A percentile compares a stretch with the other conserved stretches of the same genome.
Evolutionary conservation across 2,797 vertebrate species (phyloP).

Genomic region (Cichlasoma orientale): DNA sequence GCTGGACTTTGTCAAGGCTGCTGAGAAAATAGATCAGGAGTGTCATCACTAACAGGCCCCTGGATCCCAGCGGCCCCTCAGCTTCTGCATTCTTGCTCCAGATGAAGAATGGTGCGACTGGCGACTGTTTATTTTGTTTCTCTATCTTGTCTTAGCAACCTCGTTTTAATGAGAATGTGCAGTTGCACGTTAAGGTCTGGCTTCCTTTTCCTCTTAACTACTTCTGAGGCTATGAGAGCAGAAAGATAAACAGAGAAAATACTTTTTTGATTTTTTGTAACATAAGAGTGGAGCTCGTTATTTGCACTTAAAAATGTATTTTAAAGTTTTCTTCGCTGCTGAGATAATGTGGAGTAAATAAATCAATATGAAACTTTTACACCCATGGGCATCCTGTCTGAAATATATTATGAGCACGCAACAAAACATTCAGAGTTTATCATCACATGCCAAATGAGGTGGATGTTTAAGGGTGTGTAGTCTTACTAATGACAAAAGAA

Average conservation of each 20-base stretch:
- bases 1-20: slow-evolving; percentile 75
- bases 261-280: slow-evolving; percentile 48
- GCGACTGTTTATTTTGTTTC: slow-evolving; percentile 80
- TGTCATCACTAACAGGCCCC: slow-evolving; percentile 72
- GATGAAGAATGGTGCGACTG: slow-evolving; percentile 66
- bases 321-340: slow-evolving; percentile 27
- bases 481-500: slow-evolving; percentile 26
- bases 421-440: slow-evolving; percentile 45
- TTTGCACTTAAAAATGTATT: slow-evolving; percentile 20
- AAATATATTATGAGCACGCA: slow-evolving; percentile 37
- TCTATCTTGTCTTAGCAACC: slow-evolving; percentile 75
- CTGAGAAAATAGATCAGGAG: slow-evolving; percentile 74
- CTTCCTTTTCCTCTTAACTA: slow-evolving; percentile 55
- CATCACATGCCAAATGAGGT: slow-evolving; percentile 31
- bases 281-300: neutral
- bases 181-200: slow-evolving; percentile 63
- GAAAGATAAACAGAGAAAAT: slow-evolving; percentile 69
- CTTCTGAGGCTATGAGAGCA: slow-evolving; percentile 57
- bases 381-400: slow-evolving; percentile 28
- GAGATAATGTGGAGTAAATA: slow-evolving; percentile 51
- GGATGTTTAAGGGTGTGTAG: slow-evolving; percentile 31
- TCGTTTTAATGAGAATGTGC: slow-evolving; percentile 71
- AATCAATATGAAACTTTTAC: slow-evolving; percentile 44
- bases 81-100: slow-evolving; percentile 72
- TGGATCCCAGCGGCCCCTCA: slow-evolving; percentile 51